Evolutionary conservation across 2,888 invertebrate genomes (phyloP), one percentile per base, ranked within the genome.

Genomic region (Parnassius glacialis): DNA sequence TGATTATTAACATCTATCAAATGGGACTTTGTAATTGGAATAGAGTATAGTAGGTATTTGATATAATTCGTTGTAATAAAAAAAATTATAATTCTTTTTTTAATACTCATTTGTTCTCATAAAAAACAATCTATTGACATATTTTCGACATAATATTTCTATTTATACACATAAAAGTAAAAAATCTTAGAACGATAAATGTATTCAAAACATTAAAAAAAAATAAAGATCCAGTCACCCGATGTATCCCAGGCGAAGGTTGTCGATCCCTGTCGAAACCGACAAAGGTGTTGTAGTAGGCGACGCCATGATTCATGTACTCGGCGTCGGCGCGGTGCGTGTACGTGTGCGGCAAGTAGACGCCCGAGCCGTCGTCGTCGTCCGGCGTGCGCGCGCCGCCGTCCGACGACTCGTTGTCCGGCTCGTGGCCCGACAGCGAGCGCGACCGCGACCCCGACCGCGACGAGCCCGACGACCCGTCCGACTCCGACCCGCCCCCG

Each of bases 401-500:
- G 85, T 95, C 95, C 1, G 95, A 95, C 71, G 95, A 95, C 86
- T 95, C 95, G 85, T 95, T 95, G 80, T 95, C 95, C 57, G 95
- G 95, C 78, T 95, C 95, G 84, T 95, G 95, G 0, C 94, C 95
- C 58, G 95, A 95, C 54, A 95, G 81, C 56, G 94, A 94, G 16
- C 94, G 94, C 67, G 96, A 96, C 70, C 95, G 96, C 7, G 91
- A 90, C 0, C 88, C 89, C 53, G 91, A 90, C 0, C 87, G 81
- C 20, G 96, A 96, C 74, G 95, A 95, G 69, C 96, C 94, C 58
- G 96, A 96, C 74, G 95, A 96, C 3, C 95, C 95, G 77, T 94
- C 94, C 52, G 78, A 82, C 64, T 81, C 94, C 0, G 89, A 88
- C 0, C 87, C 90, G 45, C 94, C 93, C 0, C 87, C 90, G 45